Evolutionary conservation across 1,140 invertebrate species (phyloP).

Genomic region (Phenacoccus solenopsis): DNA sequence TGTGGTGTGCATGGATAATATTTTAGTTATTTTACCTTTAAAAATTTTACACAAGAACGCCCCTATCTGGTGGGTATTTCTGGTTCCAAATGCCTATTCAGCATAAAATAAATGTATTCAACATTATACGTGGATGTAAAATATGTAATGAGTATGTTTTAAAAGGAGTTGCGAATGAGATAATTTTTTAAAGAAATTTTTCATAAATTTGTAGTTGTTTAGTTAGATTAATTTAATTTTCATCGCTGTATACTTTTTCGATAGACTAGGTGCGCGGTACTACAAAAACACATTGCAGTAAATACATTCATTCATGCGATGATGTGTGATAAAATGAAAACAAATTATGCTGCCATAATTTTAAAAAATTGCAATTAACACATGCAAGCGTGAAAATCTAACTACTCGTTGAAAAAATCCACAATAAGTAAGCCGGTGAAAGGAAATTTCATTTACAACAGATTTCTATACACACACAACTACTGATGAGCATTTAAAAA

Average conservation of each 20-base stretch:
- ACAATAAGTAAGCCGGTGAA: neutral
- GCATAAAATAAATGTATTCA: neutral
- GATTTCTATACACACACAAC: too few relatives aligned
- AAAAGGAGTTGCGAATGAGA: too few relatives aligned
- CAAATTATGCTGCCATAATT: neutral
- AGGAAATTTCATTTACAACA: neutral
- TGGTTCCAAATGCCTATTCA: neutral
- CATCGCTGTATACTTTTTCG: too few relatives aligned
- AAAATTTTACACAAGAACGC: slow-evolving; percentile 5
- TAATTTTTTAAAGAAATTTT: too few relatives aligned
- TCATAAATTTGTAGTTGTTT: too few relatives aligned
- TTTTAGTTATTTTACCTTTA: neutral
- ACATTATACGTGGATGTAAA: neutral
- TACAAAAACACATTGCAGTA: neutral
- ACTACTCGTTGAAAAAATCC: neutral
- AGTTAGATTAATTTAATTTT: too few relatives aligned
- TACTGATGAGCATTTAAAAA: too few relatives aligned
- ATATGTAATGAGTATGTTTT: too few relatives aligned
- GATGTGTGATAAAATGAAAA: neutral
- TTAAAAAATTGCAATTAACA: neutral
- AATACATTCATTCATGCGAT: neutral
- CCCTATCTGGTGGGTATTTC: slow-evolving; percentile 10
- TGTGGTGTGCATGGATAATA: neutral
- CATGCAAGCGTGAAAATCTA: neutral
- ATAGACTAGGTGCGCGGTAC: too few relatives aligned